Evolutionary conservation across 2,888 invertebrate species (phyloP).

Genomic region (Heteromyza rotundicornis): DNA sequence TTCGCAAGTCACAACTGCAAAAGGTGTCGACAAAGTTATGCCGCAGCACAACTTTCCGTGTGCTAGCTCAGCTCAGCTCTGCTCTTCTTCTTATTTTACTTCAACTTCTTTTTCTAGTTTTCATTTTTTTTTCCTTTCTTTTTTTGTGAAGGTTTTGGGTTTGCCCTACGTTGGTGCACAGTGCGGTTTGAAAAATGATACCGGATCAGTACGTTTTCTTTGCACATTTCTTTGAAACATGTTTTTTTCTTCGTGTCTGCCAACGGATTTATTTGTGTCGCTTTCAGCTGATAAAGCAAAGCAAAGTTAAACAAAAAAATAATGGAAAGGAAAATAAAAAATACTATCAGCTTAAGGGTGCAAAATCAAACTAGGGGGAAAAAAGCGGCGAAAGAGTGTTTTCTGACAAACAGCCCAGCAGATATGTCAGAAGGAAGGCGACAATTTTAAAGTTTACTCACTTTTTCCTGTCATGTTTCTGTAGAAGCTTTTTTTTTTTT

Average conservation of each 20-base stretch:
- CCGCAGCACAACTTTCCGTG: too few species aligned
- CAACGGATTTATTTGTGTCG: neutral
- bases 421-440: slow-evolving; percentile 26
- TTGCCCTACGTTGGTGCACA: neutral
- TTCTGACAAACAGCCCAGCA: slow-evolving; percentile 15
- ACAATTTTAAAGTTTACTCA: slow-evolving; percentile 25
- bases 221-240: neutral
- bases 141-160: neutral
- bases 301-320: neutral
- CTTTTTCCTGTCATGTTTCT: neutral
- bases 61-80: neutral
- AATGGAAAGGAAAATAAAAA: neutral
- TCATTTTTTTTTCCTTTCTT: neutral
- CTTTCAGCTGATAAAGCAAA: neutral
- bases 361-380: neutral
- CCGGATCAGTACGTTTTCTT: slow-evolving; percentile 3
- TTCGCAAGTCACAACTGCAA: slow-evolving; percentile 3
- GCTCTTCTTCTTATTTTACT: too few species aligned
- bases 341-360: neutral
- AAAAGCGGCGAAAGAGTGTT: neutral
- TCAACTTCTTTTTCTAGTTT: too few species aligned
- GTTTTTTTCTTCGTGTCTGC: neutral
- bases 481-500: neutral
- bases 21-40: slow-evolving; percentile 19
- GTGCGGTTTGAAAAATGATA: slow-evolving; percentile 11